Evolutionary conservation across 2,797 vertebrate species (phyloP).

Genomic region (Parauchenoglanis ngamensis): DNA sequence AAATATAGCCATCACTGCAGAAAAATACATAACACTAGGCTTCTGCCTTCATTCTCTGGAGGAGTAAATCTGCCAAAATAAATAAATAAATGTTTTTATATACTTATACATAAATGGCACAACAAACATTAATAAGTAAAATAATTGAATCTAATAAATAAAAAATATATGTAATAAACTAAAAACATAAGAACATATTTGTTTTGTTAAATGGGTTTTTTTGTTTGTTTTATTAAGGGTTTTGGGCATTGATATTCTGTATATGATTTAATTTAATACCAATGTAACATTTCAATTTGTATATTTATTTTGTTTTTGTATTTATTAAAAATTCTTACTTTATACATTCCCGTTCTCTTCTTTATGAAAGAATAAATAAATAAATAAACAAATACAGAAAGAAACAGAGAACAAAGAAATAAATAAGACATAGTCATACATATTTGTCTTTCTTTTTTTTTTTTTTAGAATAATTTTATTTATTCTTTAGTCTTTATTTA

Average conservation of each 20-base stretch:
- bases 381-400: neutral
- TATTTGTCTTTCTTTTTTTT: neutral
- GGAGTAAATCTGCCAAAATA: neutral
- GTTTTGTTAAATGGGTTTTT: neutral
- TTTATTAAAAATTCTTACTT: neutral
- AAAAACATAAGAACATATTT: neutral
- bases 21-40: slow-evolving; percentile 31
- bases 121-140: neutral
- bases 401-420: neutral
- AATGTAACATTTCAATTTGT: neutral
- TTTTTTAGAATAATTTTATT: neutral
- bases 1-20: slow-evolving; percentile 11
- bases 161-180: no score
- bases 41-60: slow-evolving; percentile 31
- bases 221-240: no score
- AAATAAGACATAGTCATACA: neutral
- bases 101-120: neutral
- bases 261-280: neutral
- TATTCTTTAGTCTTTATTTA: neutral
- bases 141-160: neutral
- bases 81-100: neutral
- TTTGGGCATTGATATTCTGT: neutral
- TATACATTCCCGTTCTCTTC: neutral
- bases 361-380: neutral
- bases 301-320: neutral